phyloP scores from a whole-genome alignment of 2,888 invertebrate genomes.

The Acanthosepion lycidas region DNA sequence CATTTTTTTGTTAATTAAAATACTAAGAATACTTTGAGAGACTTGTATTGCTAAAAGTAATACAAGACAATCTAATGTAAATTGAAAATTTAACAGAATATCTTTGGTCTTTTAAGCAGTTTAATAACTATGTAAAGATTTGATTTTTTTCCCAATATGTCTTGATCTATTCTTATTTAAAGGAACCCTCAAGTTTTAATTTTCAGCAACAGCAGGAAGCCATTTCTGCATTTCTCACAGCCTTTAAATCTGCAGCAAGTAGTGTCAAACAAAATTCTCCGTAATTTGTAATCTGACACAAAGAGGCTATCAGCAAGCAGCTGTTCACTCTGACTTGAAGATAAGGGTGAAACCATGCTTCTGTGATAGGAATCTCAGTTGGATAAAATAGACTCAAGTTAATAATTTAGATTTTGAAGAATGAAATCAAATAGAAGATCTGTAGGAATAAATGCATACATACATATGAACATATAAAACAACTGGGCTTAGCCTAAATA shows the following conservation, averaged over 20 bases:
- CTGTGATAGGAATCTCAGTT: neutral
- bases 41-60: neutral
- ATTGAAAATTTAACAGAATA: neutral
- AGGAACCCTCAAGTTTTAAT: neutral
- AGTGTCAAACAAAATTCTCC: neutral
- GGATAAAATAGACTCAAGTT: neutral
- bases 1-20: neutral
- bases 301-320: neutral
- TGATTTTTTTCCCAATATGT: neutral
- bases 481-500: too few species aligned
- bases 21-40: neutral
- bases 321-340: neutral
- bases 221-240: neutral
- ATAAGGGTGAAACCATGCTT: neutral
- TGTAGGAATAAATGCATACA: too few species aligned
- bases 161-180: neutral
- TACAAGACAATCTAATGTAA: neutral
- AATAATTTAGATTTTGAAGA: neutral
- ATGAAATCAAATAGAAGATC: neutral
- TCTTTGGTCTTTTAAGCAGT: neutral
- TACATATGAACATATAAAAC: neutral
- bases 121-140: neutral
- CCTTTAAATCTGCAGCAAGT: neutral
- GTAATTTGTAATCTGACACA: neutral
- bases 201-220: neutral